Conservation (phyloP, 1,140 invertebrate species). For the Bombus sibiricus region DNA sequence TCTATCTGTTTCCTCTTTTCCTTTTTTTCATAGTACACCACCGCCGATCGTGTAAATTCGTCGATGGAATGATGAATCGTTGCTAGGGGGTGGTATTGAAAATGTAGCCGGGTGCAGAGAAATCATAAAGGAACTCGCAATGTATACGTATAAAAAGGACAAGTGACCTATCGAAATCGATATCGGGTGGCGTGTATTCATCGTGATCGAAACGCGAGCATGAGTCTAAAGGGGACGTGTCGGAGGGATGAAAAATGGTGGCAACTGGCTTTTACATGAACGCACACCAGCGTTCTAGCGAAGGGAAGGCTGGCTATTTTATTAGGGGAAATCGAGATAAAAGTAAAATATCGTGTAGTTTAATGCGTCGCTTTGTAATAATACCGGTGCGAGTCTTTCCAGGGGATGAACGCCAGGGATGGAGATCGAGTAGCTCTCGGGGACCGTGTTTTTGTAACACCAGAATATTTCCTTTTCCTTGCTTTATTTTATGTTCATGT, state of each 20-base stretch:
- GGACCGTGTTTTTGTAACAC: not conserved
- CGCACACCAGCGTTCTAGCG: not conserved
- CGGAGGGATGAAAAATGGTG: constrained; percentile 17
- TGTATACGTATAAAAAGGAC: constrained; percentile 39
- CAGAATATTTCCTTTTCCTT: constrained; percentile 3
- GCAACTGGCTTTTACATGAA: constrained; percentile 33
- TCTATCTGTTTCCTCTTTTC: too few relatives aligned
- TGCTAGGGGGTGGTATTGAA: constrained; percentile 7
- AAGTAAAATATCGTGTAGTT: constrained; percentile 30
- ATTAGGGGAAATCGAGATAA: constrained; percentile 28
- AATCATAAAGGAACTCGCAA: not conserved
- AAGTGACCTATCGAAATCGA: constrained; percentile 62
- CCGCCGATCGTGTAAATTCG: not conserved
- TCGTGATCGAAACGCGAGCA: constrained; percentile 52
- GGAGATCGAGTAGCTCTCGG: constrained; percentile 46
- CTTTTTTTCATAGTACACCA: not conserved
- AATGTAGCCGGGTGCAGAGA: constrained; percentile 1
- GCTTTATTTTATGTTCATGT: not conserved
- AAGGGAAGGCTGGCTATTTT: constrained; percentile 3
- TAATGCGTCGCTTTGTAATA: constrained; percentile 19
- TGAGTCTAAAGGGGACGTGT: constrained; percentile 19
- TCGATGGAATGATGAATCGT: not conserved
- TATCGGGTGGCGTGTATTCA: constrained; percentile 48
- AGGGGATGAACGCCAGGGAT: constrained; percentile 6
- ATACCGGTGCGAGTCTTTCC: constrained; percentile 22